Percentiles rank a stretch among this genome's conserved stretches.
These are phyloP conservation scores for Polydrusus cervinus DNA, from an alignment of 2,888 invertebrate genomes.

Conservation along the genomic window DNA sequence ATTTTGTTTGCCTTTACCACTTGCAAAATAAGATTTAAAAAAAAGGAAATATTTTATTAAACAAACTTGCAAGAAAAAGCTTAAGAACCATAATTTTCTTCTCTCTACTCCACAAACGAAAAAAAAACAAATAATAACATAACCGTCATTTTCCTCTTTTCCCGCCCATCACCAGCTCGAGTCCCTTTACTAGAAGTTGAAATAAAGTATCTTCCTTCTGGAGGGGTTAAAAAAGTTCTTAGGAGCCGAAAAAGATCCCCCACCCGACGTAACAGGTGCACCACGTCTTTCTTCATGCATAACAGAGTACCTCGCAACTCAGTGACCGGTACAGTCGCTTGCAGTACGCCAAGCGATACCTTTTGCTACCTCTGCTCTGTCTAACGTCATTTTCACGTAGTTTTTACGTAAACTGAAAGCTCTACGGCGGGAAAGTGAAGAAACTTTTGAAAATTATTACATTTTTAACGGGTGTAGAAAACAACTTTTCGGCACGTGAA, in stretches of 20 bases:
- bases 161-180: slow-evolving; percentile 32
- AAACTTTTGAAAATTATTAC: slow-evolving; percentile 11
- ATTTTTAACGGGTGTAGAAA: not conserved
- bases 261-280: slow-evolving; percentile 69
- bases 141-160: slow-evolving; percentile 17
- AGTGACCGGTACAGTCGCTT: slow-evolving; percentile 72
- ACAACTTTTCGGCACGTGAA: not conserved
- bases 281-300: slow-evolving; percentile 70
- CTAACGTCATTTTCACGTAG: slow-evolving; percentile 32
- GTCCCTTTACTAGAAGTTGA: slow-evolving; percentile 9
- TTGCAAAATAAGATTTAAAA: too few relatives aligned
- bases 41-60: too few relatives aligned
- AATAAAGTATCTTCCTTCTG: slow-evolving; percentile 53
- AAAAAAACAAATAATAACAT: not conserved
- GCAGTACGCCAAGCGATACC: slow-evolving; percentile 63
- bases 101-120: too few relatives aligned
- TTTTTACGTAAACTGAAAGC: slow-evolving; percentile 18
- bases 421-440: slow-evolving; percentile 35
- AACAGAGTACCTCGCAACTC: slow-evolving; percentile 70
- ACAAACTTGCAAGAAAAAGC: too few relatives aligned
- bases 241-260: slow-evolving; percentile 60
- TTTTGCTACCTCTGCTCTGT: slow-evolving; percentile 43
- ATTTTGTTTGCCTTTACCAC: too few relatives aligned
- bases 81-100: too few relatives aligned
- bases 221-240: slow-evolving; percentile 63